Evolutionary conservation across 2,113 vertebrate species (phyloP).

Genomic region (Odobenus rosmarus): DNA sequence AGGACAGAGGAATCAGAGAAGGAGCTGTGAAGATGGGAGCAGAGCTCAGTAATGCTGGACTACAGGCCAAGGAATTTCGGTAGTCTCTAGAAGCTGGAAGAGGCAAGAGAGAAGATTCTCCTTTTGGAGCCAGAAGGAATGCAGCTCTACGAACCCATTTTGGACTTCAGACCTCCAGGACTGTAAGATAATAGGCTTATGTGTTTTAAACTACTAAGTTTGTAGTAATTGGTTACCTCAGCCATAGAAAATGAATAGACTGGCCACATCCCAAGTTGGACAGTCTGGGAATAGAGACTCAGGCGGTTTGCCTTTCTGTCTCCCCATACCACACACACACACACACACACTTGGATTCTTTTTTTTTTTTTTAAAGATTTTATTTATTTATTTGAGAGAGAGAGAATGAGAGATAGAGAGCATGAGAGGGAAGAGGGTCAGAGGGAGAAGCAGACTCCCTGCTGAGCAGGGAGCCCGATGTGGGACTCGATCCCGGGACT

Average conservation of each 20-base stretch:
- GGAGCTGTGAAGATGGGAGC: neutral
- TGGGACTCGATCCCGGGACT: too few species aligned
- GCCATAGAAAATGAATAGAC: neutral
- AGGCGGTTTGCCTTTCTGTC: neutral
- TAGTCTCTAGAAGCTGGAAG: neutral
- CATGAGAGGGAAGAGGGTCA: too few species aligned
- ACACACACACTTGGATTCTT: too few species aligned
- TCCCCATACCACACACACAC: rapidly evolving
- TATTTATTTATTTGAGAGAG: too few species aligned
- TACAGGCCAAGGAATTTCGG: neutral
- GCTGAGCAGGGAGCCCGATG: too few species aligned
- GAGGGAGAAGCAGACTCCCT: too few species aligned
- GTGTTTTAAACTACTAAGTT: neutral
- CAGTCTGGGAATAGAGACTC: neutral
- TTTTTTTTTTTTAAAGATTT: too few species aligned
- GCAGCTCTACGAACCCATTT: neutral
- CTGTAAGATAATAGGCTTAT: neutral
- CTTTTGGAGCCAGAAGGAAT: too few species aligned
- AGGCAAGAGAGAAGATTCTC: neutral
- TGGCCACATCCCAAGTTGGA: neutral
- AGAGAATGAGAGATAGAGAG: too few species aligned
- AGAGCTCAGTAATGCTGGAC: neutral
- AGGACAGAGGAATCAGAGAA: neutral
- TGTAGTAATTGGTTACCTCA: neutral
- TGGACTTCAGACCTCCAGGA: neutral